Evolutionary conservation across 2,888 invertebrate genomes (phyloP), one percentile per base, ranked within the genome.

Genomic region (Lepidochitona cinerea): DNA sequence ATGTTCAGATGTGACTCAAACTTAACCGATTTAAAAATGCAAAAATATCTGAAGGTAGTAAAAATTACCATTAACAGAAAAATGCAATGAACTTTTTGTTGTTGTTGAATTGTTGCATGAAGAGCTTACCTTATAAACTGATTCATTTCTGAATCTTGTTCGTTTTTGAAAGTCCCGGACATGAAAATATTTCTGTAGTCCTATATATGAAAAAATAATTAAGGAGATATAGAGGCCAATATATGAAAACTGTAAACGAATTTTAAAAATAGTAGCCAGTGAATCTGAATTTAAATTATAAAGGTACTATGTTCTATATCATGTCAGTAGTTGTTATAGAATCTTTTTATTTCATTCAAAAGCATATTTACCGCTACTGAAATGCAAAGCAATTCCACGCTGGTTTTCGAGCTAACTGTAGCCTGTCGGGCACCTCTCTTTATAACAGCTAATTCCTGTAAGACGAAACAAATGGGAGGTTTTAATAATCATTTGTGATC

Each of bases 381-480:
- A 35, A 89, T 86, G 73, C 86, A 84, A 7, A 89, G 81, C n/a
- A 89, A 78, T 72, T 89, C 88, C 4, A 86, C 82, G 14, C 78
- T 70, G 5, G 85, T 85, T 70, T 85, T 84, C 5, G 87, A 83
- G 52, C 85, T 84, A 37, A 88, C 84, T 0, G 87, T 87, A 1
- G 87, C 85, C 29, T 59, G 59, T 59, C 59, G 23, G 36, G 75
- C 82, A 41, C 84, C 84, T n/a, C 84, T 76, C 14, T 82, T 85
- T 36, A 88, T 85, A 33, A 88, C 86, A 12, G 88, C 88, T 68
- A 88, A 75, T 72, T 89, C 89, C 88, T 89, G 77, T 1, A 23
- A 59, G 32, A 59, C 23, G 32, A 59, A 3, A 59, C 2, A 7
- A 23, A 49, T 49, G 3, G 23, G 49, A n/a, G 49, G 49, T 23